Evolutionary conservation across 2,888 invertebrate species (phyloP).

Genomic region (Meta bourneti): DNA sequence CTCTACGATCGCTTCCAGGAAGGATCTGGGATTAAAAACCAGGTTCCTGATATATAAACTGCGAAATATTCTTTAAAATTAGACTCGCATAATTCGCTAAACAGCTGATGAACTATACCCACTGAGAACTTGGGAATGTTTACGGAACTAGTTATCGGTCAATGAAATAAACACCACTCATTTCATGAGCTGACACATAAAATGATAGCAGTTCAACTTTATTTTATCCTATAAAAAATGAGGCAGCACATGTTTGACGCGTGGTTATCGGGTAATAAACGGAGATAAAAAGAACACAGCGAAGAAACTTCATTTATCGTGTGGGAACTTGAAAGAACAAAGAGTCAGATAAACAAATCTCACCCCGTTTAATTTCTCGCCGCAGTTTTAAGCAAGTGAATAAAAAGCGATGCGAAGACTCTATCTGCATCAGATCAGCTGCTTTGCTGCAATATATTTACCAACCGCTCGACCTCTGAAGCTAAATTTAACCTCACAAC

Average conservation of each 20-base stretch:
- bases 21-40: no score
- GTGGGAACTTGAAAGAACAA: not conserved
- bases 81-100: not conserved
- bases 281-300: constrained; percentile 39
- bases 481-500: constrained; percentile 55
- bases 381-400: constrained; percentile 52
- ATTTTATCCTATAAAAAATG: not conserved
- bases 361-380: constrained; percentile 59
- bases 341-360: not conserved
- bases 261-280: constrained; percentile 23
- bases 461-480: constrained; percentile 55
- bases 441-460: constrained; percentile 62
- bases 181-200: not conserved
- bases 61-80: not conserved
- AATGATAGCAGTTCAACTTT: not conserved
- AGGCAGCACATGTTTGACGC: constrained; percentile 39
- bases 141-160: not conserved
- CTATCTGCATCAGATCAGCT: constrained; percentile 75
- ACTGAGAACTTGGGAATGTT: not conserved
- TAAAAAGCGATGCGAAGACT: constrained; percentile 68
- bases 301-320: constrained; percentile 2
- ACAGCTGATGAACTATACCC: not conserved
- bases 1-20: no score
- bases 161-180: constrained; percentile 4
- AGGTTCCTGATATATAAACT: no score